Evolutionary conservation across 2,113 vertebrate species (phyloP).

Genomic region (Corythornis madagascariensis): DNA sequence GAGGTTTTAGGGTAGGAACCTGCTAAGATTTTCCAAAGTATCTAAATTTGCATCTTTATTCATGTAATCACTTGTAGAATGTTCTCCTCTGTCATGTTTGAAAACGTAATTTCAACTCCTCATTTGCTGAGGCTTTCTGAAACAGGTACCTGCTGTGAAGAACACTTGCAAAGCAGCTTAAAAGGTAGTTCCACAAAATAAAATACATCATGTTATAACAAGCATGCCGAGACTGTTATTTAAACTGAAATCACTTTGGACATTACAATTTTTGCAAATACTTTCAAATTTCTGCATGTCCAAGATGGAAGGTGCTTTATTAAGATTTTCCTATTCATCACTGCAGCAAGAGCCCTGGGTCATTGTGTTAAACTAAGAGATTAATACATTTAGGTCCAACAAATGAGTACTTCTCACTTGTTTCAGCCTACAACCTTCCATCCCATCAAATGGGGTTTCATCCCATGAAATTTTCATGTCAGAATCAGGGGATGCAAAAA

Average conservation of each 20-base stretch:
- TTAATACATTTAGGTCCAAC: background rate
- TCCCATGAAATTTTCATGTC: background rate
- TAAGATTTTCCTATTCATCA: background rate
- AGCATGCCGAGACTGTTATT: background rate
- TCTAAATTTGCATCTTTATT: background rate
- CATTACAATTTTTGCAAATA: background rate
- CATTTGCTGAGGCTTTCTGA: background rate
- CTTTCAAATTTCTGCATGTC: background rate
- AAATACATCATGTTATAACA: background rate
- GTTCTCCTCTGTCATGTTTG: background rate
- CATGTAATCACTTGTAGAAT: background rate
- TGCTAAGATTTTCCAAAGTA: background rate
- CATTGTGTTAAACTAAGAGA: fast-evolving
- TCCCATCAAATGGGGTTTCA: background rate
- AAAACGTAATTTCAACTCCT: background rate
- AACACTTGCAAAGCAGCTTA: background rate
- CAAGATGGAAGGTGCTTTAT: background rate
- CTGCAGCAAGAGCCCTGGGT: background rate
- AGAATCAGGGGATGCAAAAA: background rate
- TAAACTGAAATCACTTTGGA: background rate
- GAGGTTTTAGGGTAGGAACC: background rate
- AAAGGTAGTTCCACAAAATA: background rate
- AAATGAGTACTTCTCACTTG: fast-evolving
- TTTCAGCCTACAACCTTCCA: background rate
- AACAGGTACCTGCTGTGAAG: background rate